These are phyloP conservation scores for Colletes latitarsis DNA, from an alignment of 1,140 invertebrate genomes.

Conservation along the genomic window DNA sequence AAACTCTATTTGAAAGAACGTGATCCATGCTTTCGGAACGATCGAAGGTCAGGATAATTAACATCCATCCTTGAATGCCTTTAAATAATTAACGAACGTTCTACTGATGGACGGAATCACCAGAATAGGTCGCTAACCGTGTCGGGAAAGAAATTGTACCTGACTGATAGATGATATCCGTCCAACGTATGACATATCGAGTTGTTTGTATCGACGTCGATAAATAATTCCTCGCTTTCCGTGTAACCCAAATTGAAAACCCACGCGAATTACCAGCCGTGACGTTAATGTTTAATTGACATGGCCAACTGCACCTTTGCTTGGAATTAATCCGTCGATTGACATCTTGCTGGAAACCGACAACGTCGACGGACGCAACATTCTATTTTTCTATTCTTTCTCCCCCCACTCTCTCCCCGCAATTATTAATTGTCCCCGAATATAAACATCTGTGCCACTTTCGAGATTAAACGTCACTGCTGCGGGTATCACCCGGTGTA, in stretches of 20 bases:
- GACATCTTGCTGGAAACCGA: conserved; percentile 1
- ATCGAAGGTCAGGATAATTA: background rate
- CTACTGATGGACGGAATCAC: background rate
- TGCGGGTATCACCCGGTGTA: background rate
- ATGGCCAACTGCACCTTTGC: conserved; percentile 2
- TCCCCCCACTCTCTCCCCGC: background rate
- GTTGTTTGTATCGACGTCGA: conserved; percentile 4
- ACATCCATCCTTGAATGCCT: background rate
- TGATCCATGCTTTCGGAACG: background rate
- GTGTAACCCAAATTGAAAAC: conserved; percentile 33
- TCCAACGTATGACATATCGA: conserved; percentile 1
- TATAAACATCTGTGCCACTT: background rate
- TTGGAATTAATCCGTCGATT: conserved; percentile 7
- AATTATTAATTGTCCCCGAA: conserved; percentile 13
- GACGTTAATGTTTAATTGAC: conserved; percentile 25
- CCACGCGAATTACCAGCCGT: background rate
- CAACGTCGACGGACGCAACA: no score
- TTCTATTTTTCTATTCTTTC: no score
- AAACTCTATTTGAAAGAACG: background rate
- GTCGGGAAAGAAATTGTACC: background rate
- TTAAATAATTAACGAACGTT: background rate
- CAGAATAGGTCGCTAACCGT: background rate
- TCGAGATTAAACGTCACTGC: background rate
- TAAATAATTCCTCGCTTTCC: conserved; percentile 34
- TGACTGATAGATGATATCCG: conserved; percentile 5